Evolutionary conservation across 2,888 invertebrate genomes (phyloP).

Genomic region (Gortyna flavago): DNA sequence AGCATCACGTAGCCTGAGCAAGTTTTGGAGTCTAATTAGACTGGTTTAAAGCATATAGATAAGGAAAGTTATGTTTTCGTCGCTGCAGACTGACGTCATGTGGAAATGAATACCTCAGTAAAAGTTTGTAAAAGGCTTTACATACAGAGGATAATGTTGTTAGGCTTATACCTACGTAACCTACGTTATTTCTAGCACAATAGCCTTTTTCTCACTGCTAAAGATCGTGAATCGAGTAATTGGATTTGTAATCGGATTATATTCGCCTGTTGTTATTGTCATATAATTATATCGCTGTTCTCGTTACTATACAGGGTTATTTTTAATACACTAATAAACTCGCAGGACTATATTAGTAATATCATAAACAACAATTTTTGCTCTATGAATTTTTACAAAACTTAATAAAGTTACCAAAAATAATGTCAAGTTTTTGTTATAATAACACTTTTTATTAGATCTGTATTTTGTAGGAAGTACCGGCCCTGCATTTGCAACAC

Average conservation of each 20-base stretch:
- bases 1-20: slow-evolving; percentile 51
- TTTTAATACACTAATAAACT: no score
- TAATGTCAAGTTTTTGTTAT: background rate
- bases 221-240: slow-evolving; percentile 14
- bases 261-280: no score
- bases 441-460: background rate
- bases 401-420: background rate
- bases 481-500: no score
- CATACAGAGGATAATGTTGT: background rate
- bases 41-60: slow-evolving; percentile 35
- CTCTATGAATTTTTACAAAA: background rate
- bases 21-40: slow-evolving; percentile 59
- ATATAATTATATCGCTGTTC: background rate
- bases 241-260: background rate
- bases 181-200: background rate
- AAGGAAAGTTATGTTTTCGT: slow-evolving; percentile 25
- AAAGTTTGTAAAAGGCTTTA: slow-evolving; percentile 32
- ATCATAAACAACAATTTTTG: background rate
- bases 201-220: background rate
- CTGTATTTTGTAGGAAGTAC: background rate
- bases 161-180: background rate
- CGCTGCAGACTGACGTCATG: slow-evolving; percentile 24
- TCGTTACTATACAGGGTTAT: background rate
- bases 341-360: background rate
- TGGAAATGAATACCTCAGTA: slow-evolving; percentile 29